Percentiles rank a stretch among this genome's conserved stretches.
phyloP scores from a whole-genome alignment of 2,888 invertebrate species.

The Papilio protenor region DNA sequence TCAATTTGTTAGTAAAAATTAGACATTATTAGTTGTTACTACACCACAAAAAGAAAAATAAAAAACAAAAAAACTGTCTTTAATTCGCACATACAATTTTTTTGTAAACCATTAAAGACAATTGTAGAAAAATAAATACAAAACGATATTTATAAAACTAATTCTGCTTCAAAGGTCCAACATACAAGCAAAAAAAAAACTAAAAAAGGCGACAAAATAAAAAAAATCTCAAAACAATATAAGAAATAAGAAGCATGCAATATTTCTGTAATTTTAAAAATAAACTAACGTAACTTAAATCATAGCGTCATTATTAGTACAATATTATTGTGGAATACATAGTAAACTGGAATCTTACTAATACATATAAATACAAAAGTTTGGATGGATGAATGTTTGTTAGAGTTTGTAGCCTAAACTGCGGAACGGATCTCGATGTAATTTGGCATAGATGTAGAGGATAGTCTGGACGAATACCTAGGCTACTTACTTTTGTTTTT shows the following conservation, averaged over 20 bases:
- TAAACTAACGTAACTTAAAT: neutral
- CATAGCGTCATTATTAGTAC: neutral
- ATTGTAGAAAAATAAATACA: conserved; percentile 6
- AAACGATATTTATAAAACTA: conserved; percentile 21
- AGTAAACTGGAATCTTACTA: neutral
- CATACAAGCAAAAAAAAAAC: conserved; percentile 66
- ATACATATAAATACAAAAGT: too few relatives aligned
- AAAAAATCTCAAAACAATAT: conserved; percentile 52
- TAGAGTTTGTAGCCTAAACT: too few relatives aligned
- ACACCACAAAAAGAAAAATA: neutral
- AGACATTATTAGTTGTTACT: neutral
- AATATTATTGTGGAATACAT: neutral
- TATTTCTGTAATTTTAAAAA: conserved; percentile 2
- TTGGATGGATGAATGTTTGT: too few relatives aligned
- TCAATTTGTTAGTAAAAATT: conserved; percentile 23
- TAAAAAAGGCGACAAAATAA: conserved; percentile 56
- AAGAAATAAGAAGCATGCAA: conserved; percentile 54
- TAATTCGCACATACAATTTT: neutral
- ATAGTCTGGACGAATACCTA: too few relatives aligned
- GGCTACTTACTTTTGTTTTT: too few relatives aligned
- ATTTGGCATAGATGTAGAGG: too few relatives aligned
- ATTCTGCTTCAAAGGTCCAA: conserved; percentile 71
- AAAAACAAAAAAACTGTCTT: conserved; percentile 24
- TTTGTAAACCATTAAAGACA: conserved; percentile 16
- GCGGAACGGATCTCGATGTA: too few relatives aligned